These are phyloP conservation scores for Ianthella basta DNA, from an alignment of 37 sponge, comb jelly and placozoan species.

Conservation along the genomic window DNA sequence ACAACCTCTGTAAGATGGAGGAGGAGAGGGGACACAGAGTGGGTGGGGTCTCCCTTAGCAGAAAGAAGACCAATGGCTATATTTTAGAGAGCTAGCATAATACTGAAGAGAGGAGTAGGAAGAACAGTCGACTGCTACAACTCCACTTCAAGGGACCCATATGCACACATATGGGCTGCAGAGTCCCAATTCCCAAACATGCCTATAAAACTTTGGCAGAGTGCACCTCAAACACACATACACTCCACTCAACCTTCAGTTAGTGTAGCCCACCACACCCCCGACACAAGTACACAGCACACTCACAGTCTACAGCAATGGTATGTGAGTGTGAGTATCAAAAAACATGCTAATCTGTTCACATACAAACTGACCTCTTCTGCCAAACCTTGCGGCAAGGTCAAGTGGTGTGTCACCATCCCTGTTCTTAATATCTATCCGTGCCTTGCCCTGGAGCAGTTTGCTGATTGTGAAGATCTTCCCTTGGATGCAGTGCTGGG, in stretches of 20 bases:
- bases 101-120: too few species aligned
- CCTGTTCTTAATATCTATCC: slow-evolving; percentile 47
- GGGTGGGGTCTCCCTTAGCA: too few species aligned
- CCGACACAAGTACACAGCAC: not conserved
- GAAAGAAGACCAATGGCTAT: too few species aligned
- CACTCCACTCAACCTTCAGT: too few species aligned
- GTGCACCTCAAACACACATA: too few species aligned
- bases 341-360: too few species aligned
- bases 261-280: too few species aligned
- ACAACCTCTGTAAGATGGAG: slow-evolving; percentile 62
- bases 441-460: slow-evolving; percentile 64
- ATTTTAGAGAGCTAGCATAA: too few species aligned
- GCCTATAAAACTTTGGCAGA: not conserved
- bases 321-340: not conserved
- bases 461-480: slow-evolving; percentile 78
- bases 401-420: slow-evolving; percentile 81
- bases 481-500: slow-evolving; percentile 72
- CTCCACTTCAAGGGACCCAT: too few species aligned
- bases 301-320: not conserved
- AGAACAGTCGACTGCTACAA: too few species aligned
- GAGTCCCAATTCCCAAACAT: slow-evolving; percentile 15
- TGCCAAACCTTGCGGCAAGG: slow-evolving; percentile 79
- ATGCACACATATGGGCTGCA: not conserved
- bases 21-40: not conserved
- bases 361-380: slow-evolving; percentile 50